Conservation (phyloP, 2,888 invertebrate species). For the Scelioninae gen. 2 region DNA sequence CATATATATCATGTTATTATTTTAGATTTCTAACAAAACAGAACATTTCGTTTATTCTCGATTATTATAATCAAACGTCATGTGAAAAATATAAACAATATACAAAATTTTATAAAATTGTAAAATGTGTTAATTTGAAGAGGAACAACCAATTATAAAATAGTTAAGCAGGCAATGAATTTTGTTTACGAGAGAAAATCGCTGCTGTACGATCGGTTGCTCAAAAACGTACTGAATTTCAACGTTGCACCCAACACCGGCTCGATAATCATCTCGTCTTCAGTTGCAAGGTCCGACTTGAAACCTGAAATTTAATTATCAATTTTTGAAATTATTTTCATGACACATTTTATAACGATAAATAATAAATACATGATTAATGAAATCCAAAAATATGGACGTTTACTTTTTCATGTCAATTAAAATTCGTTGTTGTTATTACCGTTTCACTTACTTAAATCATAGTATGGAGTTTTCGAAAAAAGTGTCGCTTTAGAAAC, state of each 20-base stretch:
- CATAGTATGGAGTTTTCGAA: slow-evolving; percentile 73
- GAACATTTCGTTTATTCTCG: slow-evolving; percentile 2
- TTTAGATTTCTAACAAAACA: slow-evolving; percentile 21
- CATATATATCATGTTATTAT: slow-evolving; percentile 26
- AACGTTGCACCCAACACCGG: slow-evolving; percentile 76
- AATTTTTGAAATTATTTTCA: slow-evolving; percentile 51
- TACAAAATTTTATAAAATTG: slow-evolving; percentile 46
- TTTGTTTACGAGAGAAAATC: slow-evolving; percentile 75
- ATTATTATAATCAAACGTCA: slow-evolving; percentile 43
- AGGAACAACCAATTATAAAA: slow-evolving; percentile 62
- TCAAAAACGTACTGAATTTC: slow-evolving; percentile 78
- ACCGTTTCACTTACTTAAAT: slow-evolving; percentile 70
- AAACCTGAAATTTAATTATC: slow-evolving; percentile 58
- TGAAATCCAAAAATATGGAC: slow-evolving; percentile 20
- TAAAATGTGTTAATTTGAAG: slow-evolving; percentile 18
- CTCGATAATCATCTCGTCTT: slow-evolving; percentile 76
- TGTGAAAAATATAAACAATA: slow-evolving; percentile 42
- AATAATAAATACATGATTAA: slow-evolving; percentile 45
- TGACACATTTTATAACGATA: slow-evolving; percentile 49
- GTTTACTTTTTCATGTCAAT: slow-evolving; percentile 20
- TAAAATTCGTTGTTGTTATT: not conserved
- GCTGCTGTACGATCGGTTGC: slow-evolving; percentile 77
- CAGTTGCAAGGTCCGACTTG: slow-evolving; percentile 76
- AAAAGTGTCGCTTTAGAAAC: slow-evolving; percentile 74
- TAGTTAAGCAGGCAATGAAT: slow-evolving; percentile 1